A percentile compares a stretch with the other conserved stretches of the same genome.
Evolutionary conservation across 2,888 invertebrate species (phyloP).

Genomic region (Polydrusus pterygomalis): DNA sequence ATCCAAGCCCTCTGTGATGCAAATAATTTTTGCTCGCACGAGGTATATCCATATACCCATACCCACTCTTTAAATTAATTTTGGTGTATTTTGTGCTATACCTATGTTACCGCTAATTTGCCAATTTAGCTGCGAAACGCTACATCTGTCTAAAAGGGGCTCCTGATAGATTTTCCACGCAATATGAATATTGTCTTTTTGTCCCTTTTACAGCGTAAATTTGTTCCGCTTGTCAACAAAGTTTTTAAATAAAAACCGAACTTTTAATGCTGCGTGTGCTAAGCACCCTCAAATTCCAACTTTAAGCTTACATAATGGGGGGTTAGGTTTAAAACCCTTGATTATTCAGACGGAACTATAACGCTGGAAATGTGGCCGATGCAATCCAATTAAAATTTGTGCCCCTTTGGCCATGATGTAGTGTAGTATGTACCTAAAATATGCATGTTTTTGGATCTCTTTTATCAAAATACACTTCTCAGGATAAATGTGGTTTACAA

Average conservation of each 20-base stretch:
- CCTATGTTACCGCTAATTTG: too few relatives aligned
- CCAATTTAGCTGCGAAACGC: too few relatives aligned
- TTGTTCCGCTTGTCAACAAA: conserved; percentile 8
- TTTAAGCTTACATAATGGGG: conserved; percentile 13
- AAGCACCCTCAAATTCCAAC: conserved; percentile 28
- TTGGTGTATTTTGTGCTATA: too few relatives aligned
- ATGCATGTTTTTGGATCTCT: not conserved
- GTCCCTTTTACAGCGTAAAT: not conserved
- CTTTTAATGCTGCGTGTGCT: conserved; percentile 20
- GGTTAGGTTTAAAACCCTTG: conserved; percentile 42
- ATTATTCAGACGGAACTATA: conserved; percentile 45
- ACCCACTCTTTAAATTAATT: too few relatives aligned
- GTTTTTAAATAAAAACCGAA: conserved; percentile 26
- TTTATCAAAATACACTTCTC: not conserved
- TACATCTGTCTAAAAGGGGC: not conserved
- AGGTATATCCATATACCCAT: not conserved
- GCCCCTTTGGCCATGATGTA: not conserved
- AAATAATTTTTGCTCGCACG: too few relatives aligned
- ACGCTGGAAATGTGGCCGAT: conserved; percentile 23
- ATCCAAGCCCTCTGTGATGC: too few relatives aligned
- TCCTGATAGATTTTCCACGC: not conserved
- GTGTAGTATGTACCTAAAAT: not conserved
- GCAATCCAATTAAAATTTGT: conserved; percentile 48
- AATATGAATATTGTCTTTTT: not conserved
- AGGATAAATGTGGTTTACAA: too few relatives aligned